Base-by-base conservation (phyloP, 2,888 invertebrate species). In the Himalopsyche anomala region DNA sequence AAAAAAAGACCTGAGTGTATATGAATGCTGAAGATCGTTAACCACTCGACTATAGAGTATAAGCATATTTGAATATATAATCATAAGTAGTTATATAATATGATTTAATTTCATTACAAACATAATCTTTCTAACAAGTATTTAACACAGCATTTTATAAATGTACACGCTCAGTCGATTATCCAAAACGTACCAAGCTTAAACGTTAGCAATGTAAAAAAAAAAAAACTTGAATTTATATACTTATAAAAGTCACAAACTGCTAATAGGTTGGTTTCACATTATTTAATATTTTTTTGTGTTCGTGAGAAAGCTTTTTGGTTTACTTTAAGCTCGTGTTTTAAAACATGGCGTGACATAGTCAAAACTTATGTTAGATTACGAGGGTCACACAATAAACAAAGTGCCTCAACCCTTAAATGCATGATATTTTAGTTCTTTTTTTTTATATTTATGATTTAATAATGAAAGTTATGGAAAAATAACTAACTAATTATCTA, bases 281-380 rank as follows among this genome's bases (percentile, higher is more conserved):
- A 62, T 62, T 62, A 62, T 51, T 51, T 62, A 62, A 62, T 62
- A 51, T 62, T 62, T 62, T 28, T 62, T 56, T 28, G 19, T 62
- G 5, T 62, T 62, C 9, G 1, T 62, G 19, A 62, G 28, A 62
- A 62, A 62, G 9, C n/a, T 62, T 28, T 28, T 62, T n/a, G 62
- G 62, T 62, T 62, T 62, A 15, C 62, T 62, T 62, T 5, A 62
- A 62, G 19, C 62, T 62, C 28, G 62, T 62, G 62, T 62, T 19
- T 62, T 62, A 62, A 62, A 62, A 62, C 62, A 28, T 62, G 5
- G 19, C 62, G 62, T 62, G 62, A 62, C 62, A 62, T 2, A n/a
- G 62, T 62, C 62, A 19, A n/a, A 62, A 62, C 62, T 62, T 62
- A 8, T 62, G 28, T 19, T 62, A 11, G 62, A 62, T 62, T n/a